Evolutionary conservation across 1,140 invertebrate species (phyloP).

Genomic region (Aphelinus certus): DNA sequence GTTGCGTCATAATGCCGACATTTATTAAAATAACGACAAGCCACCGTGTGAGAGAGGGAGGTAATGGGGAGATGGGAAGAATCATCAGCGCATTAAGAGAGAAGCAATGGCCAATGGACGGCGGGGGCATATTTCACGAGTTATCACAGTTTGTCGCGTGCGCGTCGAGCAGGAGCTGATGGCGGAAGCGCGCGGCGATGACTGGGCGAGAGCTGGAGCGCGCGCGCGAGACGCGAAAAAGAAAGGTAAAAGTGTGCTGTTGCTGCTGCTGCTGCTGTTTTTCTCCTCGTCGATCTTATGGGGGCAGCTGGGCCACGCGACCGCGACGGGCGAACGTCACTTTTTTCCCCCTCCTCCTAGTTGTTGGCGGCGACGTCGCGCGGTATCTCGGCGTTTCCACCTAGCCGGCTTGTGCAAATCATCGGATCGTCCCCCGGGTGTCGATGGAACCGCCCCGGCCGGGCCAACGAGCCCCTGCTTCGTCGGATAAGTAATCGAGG

Average conservation of each 20-base stretch:
- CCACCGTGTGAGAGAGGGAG: background rate
- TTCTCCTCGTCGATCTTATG: background rate
- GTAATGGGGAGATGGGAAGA: background rate
- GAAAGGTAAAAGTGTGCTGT: background rate
- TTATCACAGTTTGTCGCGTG: constrained; percentile 39
- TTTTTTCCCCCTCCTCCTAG: background rate
- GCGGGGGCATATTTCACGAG: constrained; percentile 22
- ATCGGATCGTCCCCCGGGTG: constrained; percentile 46
- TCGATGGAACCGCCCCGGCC: too few relatives aligned
- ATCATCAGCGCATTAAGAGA: constrained; percentile 31
- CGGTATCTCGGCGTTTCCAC: constrained; percentile 12
- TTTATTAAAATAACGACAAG: constrained; percentile 37
- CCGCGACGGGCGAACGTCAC: too few relatives aligned
- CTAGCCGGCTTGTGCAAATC: constrained; percentile 57
- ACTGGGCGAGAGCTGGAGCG: background rate
- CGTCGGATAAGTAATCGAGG: constrained; percentile 54
- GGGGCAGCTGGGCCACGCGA: too few relatives aligned
- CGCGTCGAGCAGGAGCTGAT: background rate
- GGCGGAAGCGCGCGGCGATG: background rate
- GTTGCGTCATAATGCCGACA: constrained; percentile 18
- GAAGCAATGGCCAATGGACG: constrained; percentile 17
- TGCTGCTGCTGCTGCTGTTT: background rate
- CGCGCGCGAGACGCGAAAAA: constrained; percentile 6
- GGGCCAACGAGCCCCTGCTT: too few relatives aligned
- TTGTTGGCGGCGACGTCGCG: background rate